Conservation (phyloP, 2,113 vertebrate genomes). For the Vulpes vulpes region DNA sequence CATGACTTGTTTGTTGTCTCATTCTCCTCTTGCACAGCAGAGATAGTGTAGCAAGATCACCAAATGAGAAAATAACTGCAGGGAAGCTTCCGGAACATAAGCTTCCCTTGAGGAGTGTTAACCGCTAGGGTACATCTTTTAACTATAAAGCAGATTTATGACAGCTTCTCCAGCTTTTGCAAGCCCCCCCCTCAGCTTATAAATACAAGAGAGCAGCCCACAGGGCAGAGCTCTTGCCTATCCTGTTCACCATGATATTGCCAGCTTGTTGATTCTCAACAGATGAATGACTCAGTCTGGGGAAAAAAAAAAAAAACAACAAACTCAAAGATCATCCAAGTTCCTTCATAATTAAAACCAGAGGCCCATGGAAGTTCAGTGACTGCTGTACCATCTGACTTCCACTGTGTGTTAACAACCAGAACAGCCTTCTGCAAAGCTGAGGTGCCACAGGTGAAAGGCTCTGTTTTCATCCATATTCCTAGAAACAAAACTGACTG, state of each 20-base stretch:
- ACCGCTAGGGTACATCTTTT: not conserved
- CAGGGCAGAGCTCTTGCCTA: not conserved
- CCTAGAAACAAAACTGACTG: not conserved
- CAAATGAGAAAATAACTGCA: not conserved
- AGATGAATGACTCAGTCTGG: not conserved
- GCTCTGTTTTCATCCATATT: not conserved
- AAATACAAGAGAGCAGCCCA: not conserved
- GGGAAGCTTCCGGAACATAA: not conserved
- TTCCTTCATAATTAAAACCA: not conserved
- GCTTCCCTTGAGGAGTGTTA: not conserved
- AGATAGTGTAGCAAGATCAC: not conserved
- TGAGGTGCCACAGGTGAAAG: not conserved
- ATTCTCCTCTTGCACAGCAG: not conserved
- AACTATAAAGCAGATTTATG: not conserved
- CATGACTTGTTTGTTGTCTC: not conserved
- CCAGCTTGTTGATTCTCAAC: not conserved
- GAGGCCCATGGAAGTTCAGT: not conserved
- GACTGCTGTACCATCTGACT: not conserved
- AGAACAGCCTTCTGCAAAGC: not conserved
- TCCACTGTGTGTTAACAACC: not conserved
- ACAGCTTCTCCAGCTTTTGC: not conserved
- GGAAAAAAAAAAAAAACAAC: not conserved
- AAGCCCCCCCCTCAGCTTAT: not conserved
- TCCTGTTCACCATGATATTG: not conserved
- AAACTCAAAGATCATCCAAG: not conserved